phyloP scores from a whole-genome alignment of 2,888 invertebrate species.

The Xylocampa areola region DNA sequence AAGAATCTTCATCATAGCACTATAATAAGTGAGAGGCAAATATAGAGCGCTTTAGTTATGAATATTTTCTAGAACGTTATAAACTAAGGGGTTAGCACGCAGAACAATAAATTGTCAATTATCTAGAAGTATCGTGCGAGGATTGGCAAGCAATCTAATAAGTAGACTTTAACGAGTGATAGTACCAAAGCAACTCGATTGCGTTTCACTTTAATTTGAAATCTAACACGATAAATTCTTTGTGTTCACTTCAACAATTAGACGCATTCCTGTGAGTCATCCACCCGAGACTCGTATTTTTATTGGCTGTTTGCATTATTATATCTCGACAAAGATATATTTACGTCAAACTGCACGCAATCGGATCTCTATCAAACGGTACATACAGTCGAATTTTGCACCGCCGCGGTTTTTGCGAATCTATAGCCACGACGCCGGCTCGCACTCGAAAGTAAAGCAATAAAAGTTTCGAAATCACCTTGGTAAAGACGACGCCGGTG shows the following conservation, averaged over 20 bases:
- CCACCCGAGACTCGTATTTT: constrained; percentile 84
- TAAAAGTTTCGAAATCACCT: constrained; percentile 74
- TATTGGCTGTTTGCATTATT: constrained; percentile 82
- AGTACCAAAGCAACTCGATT: constrained; percentile 63
- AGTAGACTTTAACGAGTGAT: constrained; percentile 43
- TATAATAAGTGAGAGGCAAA: too few species aligned
- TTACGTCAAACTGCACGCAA: constrained; percentile 68
- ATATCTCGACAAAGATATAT: constrained; percentile 75
- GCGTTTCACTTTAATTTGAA: constrained; percentile 80
- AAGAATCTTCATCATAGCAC: too few species aligned
- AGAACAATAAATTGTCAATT: constrained; percentile 28
- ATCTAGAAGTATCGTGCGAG: constrained; percentile 57
- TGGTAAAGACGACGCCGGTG: constrained; percentile 70
- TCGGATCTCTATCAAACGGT: constrained; percentile 63
- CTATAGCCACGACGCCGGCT: constrained; percentile 59
- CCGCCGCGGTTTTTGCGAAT: constrained; percentile 57
- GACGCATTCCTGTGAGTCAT: constrained; percentile 86
- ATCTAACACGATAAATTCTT: constrained; percentile 80
- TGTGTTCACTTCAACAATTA: constrained; percentile 82
- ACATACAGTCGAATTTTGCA: constrained; percentile 68
- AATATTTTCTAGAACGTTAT: background rate
- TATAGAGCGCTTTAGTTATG: background rate
- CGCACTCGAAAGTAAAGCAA: constrained; percentile 73
- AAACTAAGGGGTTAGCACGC: background rate
- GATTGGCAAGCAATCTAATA: constrained; percentile 46